These are phyloP conservation scores for Suillia variegata DNA, from an alignment of 2,888 invertebrate species.

Conservation along the genomic window DNA sequence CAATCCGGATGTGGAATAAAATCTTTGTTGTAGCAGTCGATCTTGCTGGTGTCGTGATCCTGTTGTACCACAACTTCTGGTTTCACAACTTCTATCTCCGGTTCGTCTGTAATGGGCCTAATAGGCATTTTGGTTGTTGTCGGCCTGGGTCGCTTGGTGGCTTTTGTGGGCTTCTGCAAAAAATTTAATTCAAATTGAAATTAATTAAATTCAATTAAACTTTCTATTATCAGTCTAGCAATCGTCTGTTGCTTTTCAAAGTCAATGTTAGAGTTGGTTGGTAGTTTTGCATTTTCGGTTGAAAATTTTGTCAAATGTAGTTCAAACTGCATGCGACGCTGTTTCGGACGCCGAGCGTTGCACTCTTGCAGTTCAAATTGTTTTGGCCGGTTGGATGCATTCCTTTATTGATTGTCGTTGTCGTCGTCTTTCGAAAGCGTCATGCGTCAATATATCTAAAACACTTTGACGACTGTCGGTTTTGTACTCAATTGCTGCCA, in stretches of 20 bases:
- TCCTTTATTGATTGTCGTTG: neutral
- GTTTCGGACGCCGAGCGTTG: too few species aligned
- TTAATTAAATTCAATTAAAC: neutral
- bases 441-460: neutral
- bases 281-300: neutral
- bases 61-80: constrained; percentile 12
- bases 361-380: neutral
- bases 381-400: constrained; percentile 1
- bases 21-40: constrained; percentile 64
- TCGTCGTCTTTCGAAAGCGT: neutral
- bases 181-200: constrained; percentile 5
- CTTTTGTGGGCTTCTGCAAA: constrained; percentile 42
- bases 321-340: neutral
- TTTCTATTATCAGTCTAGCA: too few species aligned
- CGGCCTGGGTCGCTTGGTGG: constrained; percentile 35
- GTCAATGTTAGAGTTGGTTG: neutral
- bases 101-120: constrained; percentile 30
- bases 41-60: constrained; percentile 46
- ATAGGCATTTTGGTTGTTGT: constrained; percentile 36
- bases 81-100: constrained; percentile 30
- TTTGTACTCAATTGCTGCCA: neutral
- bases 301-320: neutral
- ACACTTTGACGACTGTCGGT: neutral
- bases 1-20: constrained; percentile 68
- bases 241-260: neutral